Evolutionary conservation across 2,797 vertebrate species (phyloP).

Genomic region (Moxostoma hubbsi): DNA sequence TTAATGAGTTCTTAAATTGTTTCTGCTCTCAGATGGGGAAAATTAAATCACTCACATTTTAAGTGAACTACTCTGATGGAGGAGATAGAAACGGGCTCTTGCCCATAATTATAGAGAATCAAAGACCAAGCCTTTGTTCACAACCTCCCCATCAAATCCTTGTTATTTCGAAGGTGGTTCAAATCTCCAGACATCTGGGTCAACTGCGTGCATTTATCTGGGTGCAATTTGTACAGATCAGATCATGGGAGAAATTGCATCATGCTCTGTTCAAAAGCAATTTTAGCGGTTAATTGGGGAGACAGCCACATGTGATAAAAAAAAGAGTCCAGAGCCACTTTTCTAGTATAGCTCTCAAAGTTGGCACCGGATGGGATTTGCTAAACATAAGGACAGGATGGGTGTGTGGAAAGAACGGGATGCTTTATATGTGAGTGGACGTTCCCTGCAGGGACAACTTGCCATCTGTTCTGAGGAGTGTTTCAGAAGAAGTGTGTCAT

Average conservation of each 20-base stretch:
- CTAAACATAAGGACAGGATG: constrained; percentile 22
- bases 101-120: constrained; percentile 40
- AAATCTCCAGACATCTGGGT: constrained; percentile 15
- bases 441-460: constrained; percentile 36
- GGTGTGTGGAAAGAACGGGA: constrained; percentile 32
- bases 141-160: neutral
- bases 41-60: constrained; percentile 45
- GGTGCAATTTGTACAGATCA: neutral
- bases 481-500: constrained; percentile 22
- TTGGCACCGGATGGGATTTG: constrained; percentile 17
- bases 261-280: neutral
- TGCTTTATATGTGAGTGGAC: constrained; percentile 22
- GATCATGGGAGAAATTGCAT: neutral
- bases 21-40: constrained; percentile 35
- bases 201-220: neutral
- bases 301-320: neutral
- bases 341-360: neutral
- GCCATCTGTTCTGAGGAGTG: constrained; percentile 7
- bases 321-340: neutral
- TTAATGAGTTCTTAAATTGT: constrained; percentile 51
- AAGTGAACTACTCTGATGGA: constrained; percentile 11
- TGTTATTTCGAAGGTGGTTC: neutral
- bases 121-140: constrained; percentile 20
- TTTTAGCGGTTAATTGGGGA: neutral
- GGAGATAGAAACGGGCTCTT: constrained; percentile 5